Evolutionary conservation across 2,888 invertebrate species (phyloP), one percentile per base, ranked within the genome.

Genomic region (Cheilosia vernalis): DNA sequence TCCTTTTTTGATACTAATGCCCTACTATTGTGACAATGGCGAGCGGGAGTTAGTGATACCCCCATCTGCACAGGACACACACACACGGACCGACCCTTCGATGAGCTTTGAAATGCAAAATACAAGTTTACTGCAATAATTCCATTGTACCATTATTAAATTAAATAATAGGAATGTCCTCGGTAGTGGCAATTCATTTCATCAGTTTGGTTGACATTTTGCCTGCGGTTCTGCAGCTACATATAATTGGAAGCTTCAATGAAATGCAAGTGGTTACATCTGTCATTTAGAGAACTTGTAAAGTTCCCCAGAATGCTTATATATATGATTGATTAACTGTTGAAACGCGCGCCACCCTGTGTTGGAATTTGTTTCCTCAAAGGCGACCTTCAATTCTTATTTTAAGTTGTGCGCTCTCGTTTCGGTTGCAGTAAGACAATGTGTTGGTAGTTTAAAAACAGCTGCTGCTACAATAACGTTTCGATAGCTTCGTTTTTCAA

Each of bases 1-100:
- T 79, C 58, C 79, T 51, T 24, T 21, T 72, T 30, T 72, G 72
- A 79, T 79, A 64, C 58, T 64, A 60, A 64, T 70, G 58, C 10
- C 33, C 27, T 53, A 24, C 6, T 27, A 27, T 6, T 27, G 9
- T 9, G 9, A 30, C 30, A 30, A 9, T 42, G 37, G 7, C 40
- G 5, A 1, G 67, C 4, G 1, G 19, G n/a, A 30, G 2, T 24
- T 61, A 61, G 47, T 47, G 47, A 47, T 19, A 19, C 63, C 44
- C 42, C 30, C 5, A 13, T 15, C 19, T 9, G 27, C 37, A 2
- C 21, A n/a, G n/a, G n/a, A n/a, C 21, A 21, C 21, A 6, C 9
- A 47, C 15, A 44, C 44, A 44, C n/a, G 6, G 6, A 27, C 30
- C 30, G 37, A 13, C 30, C 44, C 27, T 13, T 63, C 47, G 47